Evolutionary conservation across 1,140 invertebrate species (phyloP).

Genomic region (Idris sp.): DNA sequence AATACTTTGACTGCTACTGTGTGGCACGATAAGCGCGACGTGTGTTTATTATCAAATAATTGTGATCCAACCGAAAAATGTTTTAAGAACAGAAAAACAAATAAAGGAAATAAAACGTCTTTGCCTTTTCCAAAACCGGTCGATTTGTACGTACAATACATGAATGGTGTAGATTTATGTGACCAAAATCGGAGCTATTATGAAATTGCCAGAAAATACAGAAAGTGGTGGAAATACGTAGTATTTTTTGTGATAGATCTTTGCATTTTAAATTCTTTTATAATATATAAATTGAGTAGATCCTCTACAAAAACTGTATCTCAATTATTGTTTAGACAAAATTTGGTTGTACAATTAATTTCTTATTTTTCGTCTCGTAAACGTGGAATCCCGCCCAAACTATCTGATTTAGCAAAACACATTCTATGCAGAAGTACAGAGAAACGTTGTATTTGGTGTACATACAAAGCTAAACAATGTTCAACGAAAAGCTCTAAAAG

Average conservation of each 20-base stretch:
- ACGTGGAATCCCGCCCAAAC: too few relatives aligned
- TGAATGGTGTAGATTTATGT: conserved; percentile 42
- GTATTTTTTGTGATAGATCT: conserved; percentile 16
- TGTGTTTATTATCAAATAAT: neutral
- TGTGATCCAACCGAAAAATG: conserved; percentile 1
- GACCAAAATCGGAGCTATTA: conserved; percentile 49
- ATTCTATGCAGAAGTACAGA: neutral
- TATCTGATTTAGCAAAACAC: neutral
- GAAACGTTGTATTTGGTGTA: neutral
- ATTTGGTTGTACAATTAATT: conserved; percentile 3
- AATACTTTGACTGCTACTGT: conserved; percentile 1
- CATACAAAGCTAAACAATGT: too few relatives aligned
- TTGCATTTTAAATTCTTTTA: conserved; percentile 20
- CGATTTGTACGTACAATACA: conserved; percentile 24
- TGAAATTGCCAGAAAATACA: neutral
- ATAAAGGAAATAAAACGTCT: neutral
- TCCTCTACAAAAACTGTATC: neutral
- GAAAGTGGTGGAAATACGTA: conserved; percentile 24
- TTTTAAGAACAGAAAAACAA: neutral
- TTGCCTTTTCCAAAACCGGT: conserved; percentile 13
- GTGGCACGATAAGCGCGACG: conserved; percentile 12
- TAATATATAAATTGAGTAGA: neutral
- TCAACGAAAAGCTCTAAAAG: neutral
- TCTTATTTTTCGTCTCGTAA: neutral
- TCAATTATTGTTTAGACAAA: conserved; percentile 13